Evolutionary conservation across 2,797 vertebrate species (phyloP).

Genomic region (Atherinosoma microstoma): DNA sequence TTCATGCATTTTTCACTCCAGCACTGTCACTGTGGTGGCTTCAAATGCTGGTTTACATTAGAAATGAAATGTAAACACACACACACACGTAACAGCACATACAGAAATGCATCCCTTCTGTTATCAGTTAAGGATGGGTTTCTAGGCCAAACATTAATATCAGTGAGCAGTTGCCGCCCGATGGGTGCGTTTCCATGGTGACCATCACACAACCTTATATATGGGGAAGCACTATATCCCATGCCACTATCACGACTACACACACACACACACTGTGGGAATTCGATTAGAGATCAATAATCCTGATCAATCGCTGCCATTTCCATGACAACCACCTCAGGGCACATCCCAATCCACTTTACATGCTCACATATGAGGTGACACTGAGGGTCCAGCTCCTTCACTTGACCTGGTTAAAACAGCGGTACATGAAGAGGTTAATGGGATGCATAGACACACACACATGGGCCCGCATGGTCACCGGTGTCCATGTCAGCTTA

Average conservation of each 20-base stretch:
- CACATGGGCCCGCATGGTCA: conserved; percentile 3
- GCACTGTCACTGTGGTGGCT: conserved; percentile 60
- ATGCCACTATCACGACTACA: conserved; percentile 5
- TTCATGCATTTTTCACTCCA: conserved; percentile 77
- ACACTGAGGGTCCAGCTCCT: conserved; percentile 28
- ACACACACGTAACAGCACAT: conserved; percentile 33
- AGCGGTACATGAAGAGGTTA: conserved; percentile 29
- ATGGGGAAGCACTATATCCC: conserved; percentile 53
- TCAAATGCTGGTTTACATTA: conserved; percentile 71
- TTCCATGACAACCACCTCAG: conserved; percentile 65
- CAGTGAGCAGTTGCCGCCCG: conserved; percentile 64
- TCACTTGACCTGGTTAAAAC: conserved; percentile 52
- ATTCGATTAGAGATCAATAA: conserved; percentile 71
- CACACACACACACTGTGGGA: conserved; percentile 30
- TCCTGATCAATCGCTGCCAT: conserved; percentile 54
- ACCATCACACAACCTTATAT: conserved; percentile 77
- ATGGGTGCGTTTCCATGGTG: conserved; percentile 80
- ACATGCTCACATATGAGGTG: conserved; percentile 30
- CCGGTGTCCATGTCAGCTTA: conserved; percentile 32
- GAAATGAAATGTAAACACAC: conserved; percentile 29
- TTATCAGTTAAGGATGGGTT: conserved; percentile 71
- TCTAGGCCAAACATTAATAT: conserved; percentile 81
- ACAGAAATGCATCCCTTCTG: conserved; percentile 50
- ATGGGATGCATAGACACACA: background rate
- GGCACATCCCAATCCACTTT: conserved; percentile 39